Evolutionary conservation across 2,113 vertebrate species (phyloP).

Genomic region (Turdus rufiventris): DNA sequence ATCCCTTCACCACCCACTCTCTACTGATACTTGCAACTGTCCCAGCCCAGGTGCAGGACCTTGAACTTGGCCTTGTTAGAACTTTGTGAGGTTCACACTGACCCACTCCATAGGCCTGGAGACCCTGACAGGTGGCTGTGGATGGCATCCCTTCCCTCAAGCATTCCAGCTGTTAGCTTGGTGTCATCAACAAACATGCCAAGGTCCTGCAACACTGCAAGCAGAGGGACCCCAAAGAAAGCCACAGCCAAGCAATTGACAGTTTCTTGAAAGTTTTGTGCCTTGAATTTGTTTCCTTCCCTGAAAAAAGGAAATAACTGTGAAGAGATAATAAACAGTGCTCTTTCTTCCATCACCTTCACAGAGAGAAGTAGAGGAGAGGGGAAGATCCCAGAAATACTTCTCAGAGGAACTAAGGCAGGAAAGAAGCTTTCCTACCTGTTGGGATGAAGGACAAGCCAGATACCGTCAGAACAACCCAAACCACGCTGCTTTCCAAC

Average conservation of each 20-base stretch:
- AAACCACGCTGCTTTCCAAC: not conserved
- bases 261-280: not conserved
- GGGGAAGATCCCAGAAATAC: not conserved
- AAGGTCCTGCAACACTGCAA: not conserved
- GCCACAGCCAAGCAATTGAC: not conserved
- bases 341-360: not conserved
- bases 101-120: not conserved
- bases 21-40: not conserved
- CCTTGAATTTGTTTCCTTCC: not conserved
- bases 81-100: not conserved
- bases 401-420: not conserved
- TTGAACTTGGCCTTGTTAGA: not conserved
- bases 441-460: not conserved
- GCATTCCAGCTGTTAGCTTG: not conserved
- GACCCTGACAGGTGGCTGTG: not conserved
- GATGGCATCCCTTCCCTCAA: not conserved
- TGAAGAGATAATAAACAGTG: not conserved
- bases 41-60: not conserved
- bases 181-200: not conserved
- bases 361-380: not conserved
- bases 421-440: not conserved
- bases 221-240: not conserved
- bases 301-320: not conserved
- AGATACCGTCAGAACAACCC: not conserved
- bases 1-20: not conserved